Conservation (phyloP, 2,888 invertebrate genomes). For the Uropetala carovei region DNA sequence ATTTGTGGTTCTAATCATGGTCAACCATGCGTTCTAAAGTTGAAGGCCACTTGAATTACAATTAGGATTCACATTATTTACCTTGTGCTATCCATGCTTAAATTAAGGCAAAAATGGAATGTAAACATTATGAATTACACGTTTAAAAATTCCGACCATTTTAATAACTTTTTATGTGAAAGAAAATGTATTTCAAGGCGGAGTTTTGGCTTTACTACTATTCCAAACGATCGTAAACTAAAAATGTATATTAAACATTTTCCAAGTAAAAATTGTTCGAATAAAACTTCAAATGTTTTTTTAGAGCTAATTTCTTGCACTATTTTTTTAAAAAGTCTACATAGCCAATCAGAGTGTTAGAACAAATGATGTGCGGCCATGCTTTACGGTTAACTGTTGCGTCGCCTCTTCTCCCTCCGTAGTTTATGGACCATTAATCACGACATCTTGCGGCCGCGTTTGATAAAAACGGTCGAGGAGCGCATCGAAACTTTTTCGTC, state of each 20-base stretch:
- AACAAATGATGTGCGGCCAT: background rate
- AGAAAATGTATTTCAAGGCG: background rate
- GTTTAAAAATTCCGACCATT: too few species aligned
- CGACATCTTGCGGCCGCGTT: conserved; percentile 11
- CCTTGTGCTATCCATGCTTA: too few species aligned
- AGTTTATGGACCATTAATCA: background rate
- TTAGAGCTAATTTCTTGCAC: background rate
- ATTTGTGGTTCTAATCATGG: too few species aligned
- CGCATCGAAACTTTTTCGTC: background rate
- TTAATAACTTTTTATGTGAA: too few species aligned
- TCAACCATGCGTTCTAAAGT: too few species aligned
- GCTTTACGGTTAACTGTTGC: background rate
- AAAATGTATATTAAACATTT: too few species aligned
- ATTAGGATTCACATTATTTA: too few species aligned
- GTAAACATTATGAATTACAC: too few species aligned
- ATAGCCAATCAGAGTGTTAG: background rate
- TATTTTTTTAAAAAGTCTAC: background rate
- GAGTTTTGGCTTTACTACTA: background rate
- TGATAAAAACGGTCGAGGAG: background rate
- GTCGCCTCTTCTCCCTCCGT: background rate
- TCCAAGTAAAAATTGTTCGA: too few species aligned
- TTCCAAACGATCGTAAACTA: background rate
- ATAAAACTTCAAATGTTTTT: background rate
- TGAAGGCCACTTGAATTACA: too few species aligned
- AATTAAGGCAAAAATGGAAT: too few species aligned